Conservation (phyloP, 2,113 vertebrate genomes). For the Caranx ignobilis region DNA sequence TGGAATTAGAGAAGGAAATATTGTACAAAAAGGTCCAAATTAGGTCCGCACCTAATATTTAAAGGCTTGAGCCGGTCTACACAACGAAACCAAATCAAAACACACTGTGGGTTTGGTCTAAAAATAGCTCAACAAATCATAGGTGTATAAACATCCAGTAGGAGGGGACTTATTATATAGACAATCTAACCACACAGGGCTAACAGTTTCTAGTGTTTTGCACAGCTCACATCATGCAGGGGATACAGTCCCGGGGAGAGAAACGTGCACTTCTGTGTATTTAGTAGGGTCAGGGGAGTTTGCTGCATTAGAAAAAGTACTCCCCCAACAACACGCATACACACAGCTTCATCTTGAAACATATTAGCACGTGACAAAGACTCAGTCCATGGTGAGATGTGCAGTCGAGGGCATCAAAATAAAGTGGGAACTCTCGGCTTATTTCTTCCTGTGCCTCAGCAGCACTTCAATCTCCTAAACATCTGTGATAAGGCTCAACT, state of each 20-base stretch:
- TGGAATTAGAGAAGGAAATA: conserved; percentile 77
- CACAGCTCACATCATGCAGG: conserved; percentile 35
- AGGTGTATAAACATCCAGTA: conserved; percentile 56
- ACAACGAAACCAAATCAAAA: conserved; percentile 65
- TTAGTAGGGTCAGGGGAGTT: conserved; percentile 9
- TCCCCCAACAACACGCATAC: conserved; percentile 25
- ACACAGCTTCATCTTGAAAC: conserved; percentile 22
- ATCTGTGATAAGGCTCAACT: conserved; percentile 72
- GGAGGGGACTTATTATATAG: conserved; percentile 54
- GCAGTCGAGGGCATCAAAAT: conserved; percentile 50
- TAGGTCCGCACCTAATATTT: conserved; percentile 67
- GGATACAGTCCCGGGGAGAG: conserved; percentile 17
- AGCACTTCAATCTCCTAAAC: conserved; percentile 68
- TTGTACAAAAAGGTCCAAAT: conserved; percentile 68
- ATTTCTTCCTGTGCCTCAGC: conserved; percentile 49
- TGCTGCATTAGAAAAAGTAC: background rate
- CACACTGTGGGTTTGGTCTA: conserved; percentile 42
- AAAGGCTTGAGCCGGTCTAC: conserved; percentile 57
- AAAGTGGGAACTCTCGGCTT: conserved; percentile 46
- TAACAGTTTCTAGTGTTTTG: conserved; percentile 4
- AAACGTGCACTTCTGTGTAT: conserved; percentile 17
- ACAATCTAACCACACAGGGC: conserved; percentile 55
- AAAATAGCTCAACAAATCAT: conserved; percentile 65
- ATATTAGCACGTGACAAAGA: conserved; percentile 38
- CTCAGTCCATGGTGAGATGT: conserved; percentile 21